phyloP scores from a whole-genome alignment of 2,113 vertebrate species.

The Cinclus cinclus region DNA sequence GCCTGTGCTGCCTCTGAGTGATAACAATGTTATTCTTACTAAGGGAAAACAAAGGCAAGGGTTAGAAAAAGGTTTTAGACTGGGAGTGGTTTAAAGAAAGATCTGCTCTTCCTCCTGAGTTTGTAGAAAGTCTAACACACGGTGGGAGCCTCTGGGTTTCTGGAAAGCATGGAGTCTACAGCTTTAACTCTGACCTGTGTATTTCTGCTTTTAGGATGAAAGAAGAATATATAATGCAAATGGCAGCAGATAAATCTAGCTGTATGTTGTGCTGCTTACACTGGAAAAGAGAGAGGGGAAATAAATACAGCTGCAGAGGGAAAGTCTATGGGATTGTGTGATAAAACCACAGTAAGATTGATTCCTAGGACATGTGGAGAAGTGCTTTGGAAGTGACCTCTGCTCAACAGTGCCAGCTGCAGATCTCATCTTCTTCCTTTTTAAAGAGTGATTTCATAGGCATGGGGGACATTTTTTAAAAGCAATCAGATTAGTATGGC shows the following conservation, averaged over 20 bases:
- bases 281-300: background rate
- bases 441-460: background rate
- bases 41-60: background rate
- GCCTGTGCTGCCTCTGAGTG: background rate
- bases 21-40: background rate
- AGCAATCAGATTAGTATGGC: background rate
- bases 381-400: background rate
- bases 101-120: background rate
- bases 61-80: background rate
- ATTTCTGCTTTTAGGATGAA: background rate
- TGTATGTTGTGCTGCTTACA: background rate
- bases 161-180: rapidly evolving
- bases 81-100: background rate
- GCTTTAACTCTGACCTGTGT: background rate
- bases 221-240: background rate
- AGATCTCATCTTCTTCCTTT: background rate
- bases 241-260: background rate
- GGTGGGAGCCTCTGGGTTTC: background rate
- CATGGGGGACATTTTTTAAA: background rate
- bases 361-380: background rate
- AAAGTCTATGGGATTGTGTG: background rate
- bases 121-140: background rate
- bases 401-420: background rate
- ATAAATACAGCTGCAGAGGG: background rate
- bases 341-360: background rate